Percentiles rank a stretch among this genome's conserved stretches.
Evolutionary conservation across 2,888 invertebrate genomes (phyloP).

Genomic region (Ametastegia equiseti): DNA sequence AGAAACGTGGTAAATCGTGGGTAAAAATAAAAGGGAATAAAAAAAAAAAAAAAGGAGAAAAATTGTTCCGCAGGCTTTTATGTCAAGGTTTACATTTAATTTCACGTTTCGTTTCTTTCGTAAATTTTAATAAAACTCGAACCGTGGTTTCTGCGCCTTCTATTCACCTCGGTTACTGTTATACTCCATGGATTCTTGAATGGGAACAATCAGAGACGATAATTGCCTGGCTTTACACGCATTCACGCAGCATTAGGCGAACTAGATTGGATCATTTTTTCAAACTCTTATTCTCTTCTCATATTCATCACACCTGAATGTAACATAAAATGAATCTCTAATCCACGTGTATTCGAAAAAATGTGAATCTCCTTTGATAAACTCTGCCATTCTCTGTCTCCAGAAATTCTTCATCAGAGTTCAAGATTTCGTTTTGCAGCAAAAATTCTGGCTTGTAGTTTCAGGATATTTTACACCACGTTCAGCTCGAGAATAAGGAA

Average conservation of each 20-base stretch:
- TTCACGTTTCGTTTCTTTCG: background rate
- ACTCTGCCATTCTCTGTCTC: background rate
- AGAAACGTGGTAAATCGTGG: background rate
- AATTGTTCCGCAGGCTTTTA: background rate
- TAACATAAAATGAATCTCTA: background rate
- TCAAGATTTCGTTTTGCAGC: background rate
- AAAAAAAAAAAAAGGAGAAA: background rate
- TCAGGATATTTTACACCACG: conserved; percentile 14
- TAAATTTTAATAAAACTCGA: conserved; percentile 12
- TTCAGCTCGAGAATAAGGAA: background rate
- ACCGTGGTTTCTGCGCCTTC: background rate
- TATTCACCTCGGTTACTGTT: background rate
- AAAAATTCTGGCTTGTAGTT: background rate
- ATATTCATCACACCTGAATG: background rate
- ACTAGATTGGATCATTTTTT: background rate
- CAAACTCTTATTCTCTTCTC: background rate
- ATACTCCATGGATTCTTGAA: background rate
- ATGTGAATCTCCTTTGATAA: background rate
- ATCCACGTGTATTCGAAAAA: background rate
- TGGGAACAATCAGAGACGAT: background rate
- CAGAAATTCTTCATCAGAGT: background rate
- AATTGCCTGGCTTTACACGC: background rate
- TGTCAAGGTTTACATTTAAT: conserved; percentile 3
- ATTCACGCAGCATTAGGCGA: background rate
- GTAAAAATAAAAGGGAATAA: background rate